Percentiles rank a stretch among this genome's conserved stretches.
These are phyloP conservation scores for Meandrusa payeni DNA, from an alignment of 2,888 invertebrate genomes.

Conservation along the genomic window DNA sequence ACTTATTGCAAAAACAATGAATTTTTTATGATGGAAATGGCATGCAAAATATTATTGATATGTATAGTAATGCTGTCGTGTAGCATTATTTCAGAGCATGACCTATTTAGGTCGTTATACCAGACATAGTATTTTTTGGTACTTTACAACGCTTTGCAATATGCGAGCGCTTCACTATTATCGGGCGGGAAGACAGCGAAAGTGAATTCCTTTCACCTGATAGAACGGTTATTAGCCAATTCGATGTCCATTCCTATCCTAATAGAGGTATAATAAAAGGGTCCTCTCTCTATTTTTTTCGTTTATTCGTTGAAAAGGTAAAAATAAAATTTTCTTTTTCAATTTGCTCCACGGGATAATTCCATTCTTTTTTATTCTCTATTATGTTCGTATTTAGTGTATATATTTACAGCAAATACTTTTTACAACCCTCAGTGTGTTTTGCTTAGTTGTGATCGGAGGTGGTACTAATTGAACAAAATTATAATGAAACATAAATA, in stretches of 20 bases:
- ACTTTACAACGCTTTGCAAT: too few species aligned
- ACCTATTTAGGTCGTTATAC: too few species aligned
- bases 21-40: too few species aligned
- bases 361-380: constrained; percentile 34
- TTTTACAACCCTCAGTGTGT: not conserved
- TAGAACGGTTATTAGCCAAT: constrained; percentile 80
- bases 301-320: constrained; percentile 62
- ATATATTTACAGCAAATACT: constrained; percentile 15
- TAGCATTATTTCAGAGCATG: too few species aligned
- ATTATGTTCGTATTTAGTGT: constrained; percentile 27
- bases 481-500: too few species aligned
- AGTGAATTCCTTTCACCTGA: constrained; percentile 80
- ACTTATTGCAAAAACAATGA: too few species aligned
- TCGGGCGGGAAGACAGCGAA: constrained; percentile 47
- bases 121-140: constrained; percentile 1
- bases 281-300: constrained; percentile 58
- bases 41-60: too few species aligned
- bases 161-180: constrained; percentile 38
- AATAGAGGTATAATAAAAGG: constrained; percentile 79
- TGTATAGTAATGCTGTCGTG: too few species aligned
- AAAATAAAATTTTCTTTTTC: constrained; percentile 67
- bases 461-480: too few species aligned
- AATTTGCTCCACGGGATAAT: constrained; percentile 51
- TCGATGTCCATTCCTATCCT: constrained; percentile 74
- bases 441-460: too few species aligned